Base-by-base conservation (phyloP, 2,797 vertebrate genomes). In the Okamejei kenojei region DNA sequence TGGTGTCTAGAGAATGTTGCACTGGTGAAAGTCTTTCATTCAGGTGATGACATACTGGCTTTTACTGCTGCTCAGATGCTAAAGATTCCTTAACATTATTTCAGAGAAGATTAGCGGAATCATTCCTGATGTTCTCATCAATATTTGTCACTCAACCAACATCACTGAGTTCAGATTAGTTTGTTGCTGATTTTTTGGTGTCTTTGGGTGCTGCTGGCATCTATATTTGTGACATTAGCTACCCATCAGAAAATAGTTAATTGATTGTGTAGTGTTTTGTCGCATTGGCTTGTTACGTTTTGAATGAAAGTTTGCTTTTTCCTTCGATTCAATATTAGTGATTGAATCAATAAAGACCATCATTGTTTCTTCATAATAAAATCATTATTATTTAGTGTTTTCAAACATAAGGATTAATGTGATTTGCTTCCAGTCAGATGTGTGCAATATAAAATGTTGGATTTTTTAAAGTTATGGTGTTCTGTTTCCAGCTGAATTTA, bases 401-500 rank as follows among this genome's bases (percentile, higher is more conserved):
- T 86, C 84, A 10, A 35, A 88, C 35, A 0, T 2, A 88, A 68
- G 61, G n/a, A 17, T 21, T 19, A 1, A 0, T 68, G 65, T 88
- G 84, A 68, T 88, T 35, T 68, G 19, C 2, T 78, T 92, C 35
- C 10, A 29, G 6, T 15, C 35, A 17, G 35, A 19, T 29, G 21
- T 54, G 68, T 45, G 71, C 19, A 74, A 15, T 26, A 15, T 74
- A 7, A 91, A 29, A 23, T 19, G 68, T 38, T 29, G 26, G 10
- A 0, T 45, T 45, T 76, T 38, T 11, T 13, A 54, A 74, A 29
- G 63, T 10, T 13, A 7, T 71, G 35, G 54, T 93, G 29, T 93
- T 54, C 54, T 77, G 0, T 93, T 94, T 13, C 0, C 94, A 99
- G 99, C 99, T 3, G 99, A 99, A 93, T 99, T 99, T 95, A 98